phyloP scores from a whole-genome alignment of 2,888 invertebrate species.

The Graphium colonna region DNA sequence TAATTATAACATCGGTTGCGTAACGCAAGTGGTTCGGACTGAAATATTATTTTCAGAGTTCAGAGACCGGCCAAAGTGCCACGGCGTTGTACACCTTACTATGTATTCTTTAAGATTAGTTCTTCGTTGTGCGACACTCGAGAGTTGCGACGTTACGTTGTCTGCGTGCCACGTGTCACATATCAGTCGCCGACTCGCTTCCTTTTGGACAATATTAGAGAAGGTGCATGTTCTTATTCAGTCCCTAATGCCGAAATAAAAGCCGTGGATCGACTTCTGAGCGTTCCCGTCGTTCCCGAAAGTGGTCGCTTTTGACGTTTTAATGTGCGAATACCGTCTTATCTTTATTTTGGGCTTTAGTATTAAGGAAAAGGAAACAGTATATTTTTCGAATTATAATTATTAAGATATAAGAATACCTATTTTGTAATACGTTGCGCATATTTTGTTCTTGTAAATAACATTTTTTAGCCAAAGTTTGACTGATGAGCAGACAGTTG shows the following conservation, averaged over 20 bases:
- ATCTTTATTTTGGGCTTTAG: neutral
- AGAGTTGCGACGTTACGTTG: slow-evolving; percentile 46
- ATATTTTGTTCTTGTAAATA: no score
- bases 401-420: no score
- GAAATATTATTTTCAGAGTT: slow-evolving; percentile 79
- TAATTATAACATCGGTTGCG: slow-evolving; percentile 74
- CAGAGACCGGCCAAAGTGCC: slow-evolving; percentile 56
- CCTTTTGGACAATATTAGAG: slow-evolving; percentile 70
- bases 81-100: slow-evolving; percentile 48
- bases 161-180: slow-evolving; percentile 69
- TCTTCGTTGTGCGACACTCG: slow-evolving; percentile 40
- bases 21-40: slow-evolving; percentile 72
- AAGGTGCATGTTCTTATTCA: slow-evolving; percentile 23
- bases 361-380: neutral
- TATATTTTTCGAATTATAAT: no score
- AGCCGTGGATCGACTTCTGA: slow-evolving; percentile 7
- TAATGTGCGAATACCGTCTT: slow-evolving; percentile 9
- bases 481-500: no score
- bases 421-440: no score
- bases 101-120: slow-evolving; percentile 47
- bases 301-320: slow-evolving; percentile 6
- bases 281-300: slow-evolving; percentile 8
- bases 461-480: no score
- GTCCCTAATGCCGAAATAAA: slow-evolving; percentile 19
- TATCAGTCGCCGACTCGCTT: slow-evolving; percentile 74